Conservation (phyloP, 2,113 vertebrate genomes). For the Gasterosteus nipponicus region DNA sequence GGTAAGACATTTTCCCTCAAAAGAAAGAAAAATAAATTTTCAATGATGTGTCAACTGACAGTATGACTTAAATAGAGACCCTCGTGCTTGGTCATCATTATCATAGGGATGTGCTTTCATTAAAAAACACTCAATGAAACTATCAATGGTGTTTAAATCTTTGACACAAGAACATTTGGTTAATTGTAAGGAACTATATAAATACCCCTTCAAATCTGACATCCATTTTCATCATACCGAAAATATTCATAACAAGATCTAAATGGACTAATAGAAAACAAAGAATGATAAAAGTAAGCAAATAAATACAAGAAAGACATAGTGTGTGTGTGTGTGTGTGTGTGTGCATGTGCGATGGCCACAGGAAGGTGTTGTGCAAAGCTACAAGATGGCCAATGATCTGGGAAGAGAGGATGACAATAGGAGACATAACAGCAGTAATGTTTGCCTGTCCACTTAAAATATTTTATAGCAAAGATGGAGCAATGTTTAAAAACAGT, state of each 20-base stretch:
- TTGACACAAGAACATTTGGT: constrained; percentile 51
- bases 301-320: constrained; percentile 75
- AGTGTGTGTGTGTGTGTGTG: constrained; percentile 14
- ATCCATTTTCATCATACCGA: constrained; percentile 35
- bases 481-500: constrained; percentile 79
- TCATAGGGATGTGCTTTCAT: constrained; percentile 31
- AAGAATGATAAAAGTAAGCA: constrained; percentile 39
- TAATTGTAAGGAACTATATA: constrained; percentile 33
- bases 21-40: neutral
- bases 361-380: constrained; percentile 72
- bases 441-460: constrained; percentile 56
- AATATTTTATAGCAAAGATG: constrained; percentile 75
- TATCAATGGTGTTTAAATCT: constrained; percentile 33
- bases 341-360: constrained; percentile 55
- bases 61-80: constrained; percentile 13
- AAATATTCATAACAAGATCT: constrained; percentile 45
- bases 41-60: constrained; percentile 7
- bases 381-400: constrained; percentile 75
- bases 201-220: constrained; percentile 33
- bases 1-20: neutral
- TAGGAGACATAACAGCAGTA: constrained; percentile 43
- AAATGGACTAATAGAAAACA: constrained; percentile 38
- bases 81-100: constrained; percentile 13
- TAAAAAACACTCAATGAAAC: constrained; percentile 37
- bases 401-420: constrained; percentile 59